Evolutionary conservation across 2,888 invertebrate species (phyloP), one percentile per base, ranked within the genome.

Genomic region (Synergus japonicus): DNA sequence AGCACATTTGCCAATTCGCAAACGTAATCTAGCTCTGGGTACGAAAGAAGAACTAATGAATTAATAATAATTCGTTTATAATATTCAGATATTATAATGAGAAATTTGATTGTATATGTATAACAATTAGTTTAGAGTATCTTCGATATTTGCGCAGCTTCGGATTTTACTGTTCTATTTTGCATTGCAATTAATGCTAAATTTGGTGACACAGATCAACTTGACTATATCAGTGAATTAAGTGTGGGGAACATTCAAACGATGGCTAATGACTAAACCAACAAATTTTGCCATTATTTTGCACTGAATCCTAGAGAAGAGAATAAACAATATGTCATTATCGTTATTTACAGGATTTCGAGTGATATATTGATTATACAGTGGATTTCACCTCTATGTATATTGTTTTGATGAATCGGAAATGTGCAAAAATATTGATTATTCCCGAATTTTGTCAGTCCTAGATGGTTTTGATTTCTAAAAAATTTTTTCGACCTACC

Each of bases 221-320:
- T 54, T n/a, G 73, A 8, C 10, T n/a, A 49, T 37, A 73, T 73
- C 29, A 54, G 15, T 15, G 2, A 46, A 73, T 49, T 73, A 49
- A 54, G 37, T 54, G 37, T 73, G 73, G 54, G 54, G 18, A 49
- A 41, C 41, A 73, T 54, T 73, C 37, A 73, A 73, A 29, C 73
- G 37, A 73, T 73, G 54, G 37, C 37, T 73, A 73, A 73, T 73
- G 73, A 73, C n/a, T 73, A 37, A 73, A 12, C 49, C 54, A 73
- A 73, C 54, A 73, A 73, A 73, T 54, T 54, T 37, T 73, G 54
- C 54, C 37, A 73, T 73, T 10, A 73, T 73, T 73, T 73, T 29
- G 29, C 37, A 49, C 49, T 4, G n/a, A 37, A 12, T 54, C 29
- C 37, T 54, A 37, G 73, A 46, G 54, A 54, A 73, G 49, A 49